Percentiles rank a stretch among this genome's conserved stretches.
phyloP scores from a whole-genome alignment of 2,888 invertebrate genomes.

The Cantharis flavilabris region DNA sequence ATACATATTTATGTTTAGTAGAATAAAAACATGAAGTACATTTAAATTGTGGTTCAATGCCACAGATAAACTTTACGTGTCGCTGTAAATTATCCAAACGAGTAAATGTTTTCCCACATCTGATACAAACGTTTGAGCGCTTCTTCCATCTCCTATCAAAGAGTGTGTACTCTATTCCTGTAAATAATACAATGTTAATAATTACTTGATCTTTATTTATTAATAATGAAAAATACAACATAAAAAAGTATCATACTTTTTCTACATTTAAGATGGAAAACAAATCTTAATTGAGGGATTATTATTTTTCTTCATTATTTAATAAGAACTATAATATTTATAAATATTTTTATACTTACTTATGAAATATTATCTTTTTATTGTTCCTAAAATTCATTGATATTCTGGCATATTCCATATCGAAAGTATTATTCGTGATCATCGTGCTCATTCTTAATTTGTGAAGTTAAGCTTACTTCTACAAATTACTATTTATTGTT shows the following conservation, averaged over 20 bases:
- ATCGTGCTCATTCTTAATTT: too few relatives aligned
- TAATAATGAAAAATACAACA: not conserved
- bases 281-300: not conserved
- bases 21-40: slow-evolving; percentile 26
- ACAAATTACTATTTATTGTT: too few relatives aligned
- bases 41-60: slow-evolving; percentile 37
- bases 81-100: slow-evolving; percentile 45
- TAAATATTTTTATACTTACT: not conserved
- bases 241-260: not conserved
- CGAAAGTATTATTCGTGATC: too few relatives aligned
- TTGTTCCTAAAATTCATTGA: too few relatives aligned
- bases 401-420: too few relatives aligned
- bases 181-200: not conserved
- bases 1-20: slow-evolving; percentile 32
- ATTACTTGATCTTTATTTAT: not conserved
- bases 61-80: slow-evolving; percentile 49
- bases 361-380: not conserved
- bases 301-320: not conserved
- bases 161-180: not conserved
- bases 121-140: slow-evolving; percentile 14
- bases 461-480: too few relatives aligned
- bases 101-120: slow-evolving; percentile 40
- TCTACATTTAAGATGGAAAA: not conserved
- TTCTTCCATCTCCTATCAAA: not conserved
- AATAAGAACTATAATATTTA: too few relatives aligned